Conservation (phyloP, 1,140 invertebrate genomes). For the Drosophila aff. region DNA sequence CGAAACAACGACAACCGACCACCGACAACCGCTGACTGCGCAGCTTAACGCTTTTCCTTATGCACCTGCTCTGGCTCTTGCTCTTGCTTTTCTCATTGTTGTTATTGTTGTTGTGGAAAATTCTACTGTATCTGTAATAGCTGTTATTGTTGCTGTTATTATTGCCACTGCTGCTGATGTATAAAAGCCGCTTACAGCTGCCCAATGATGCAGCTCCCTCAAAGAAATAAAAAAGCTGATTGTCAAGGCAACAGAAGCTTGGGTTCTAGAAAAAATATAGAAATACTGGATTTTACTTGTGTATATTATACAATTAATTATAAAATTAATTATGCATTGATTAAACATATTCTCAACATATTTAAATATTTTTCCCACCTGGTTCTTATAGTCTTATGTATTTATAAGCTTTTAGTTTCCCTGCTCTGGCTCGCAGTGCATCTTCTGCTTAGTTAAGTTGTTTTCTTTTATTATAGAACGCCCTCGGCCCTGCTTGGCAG, state of each 20-base stretch:
- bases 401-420: not conserved
- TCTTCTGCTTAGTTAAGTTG: conserved; percentile 72
- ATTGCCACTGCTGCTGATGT: conserved; percentile 30
- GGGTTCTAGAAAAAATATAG: too few species aligned
- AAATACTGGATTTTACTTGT: not conserved
- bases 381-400: not conserved
- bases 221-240: conserved; percentile 34
- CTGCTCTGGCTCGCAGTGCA: not conserved
- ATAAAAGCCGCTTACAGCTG: conserved; percentile 76
- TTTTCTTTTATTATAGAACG: conserved; percentile 73
- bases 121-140: conserved; percentile 6
- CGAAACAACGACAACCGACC: conserved; percentile 44
- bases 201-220: conserved; percentile 22
- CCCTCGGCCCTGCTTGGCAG: conserved; percentile 35
- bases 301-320: not conserved
- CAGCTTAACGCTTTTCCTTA: conserved; percentile 50
- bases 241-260: conserved; percentile 56
- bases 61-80: conserved; percentile 28
- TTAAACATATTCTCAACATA: not conserved
- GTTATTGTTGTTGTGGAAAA: conserved; percentile 14
- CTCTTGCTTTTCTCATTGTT: not conserved
- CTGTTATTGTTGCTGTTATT: conserved; percentile 19
- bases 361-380: not conserved
- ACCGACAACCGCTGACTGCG: conserved; percentile 58
- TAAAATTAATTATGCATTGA: not conserved